A percentile compares a stretch with the other conserved stretches of the same genome.
Conservation (phyloP, 2,797 vertebrate species). For the Leptodactylus fallax region DNA sequence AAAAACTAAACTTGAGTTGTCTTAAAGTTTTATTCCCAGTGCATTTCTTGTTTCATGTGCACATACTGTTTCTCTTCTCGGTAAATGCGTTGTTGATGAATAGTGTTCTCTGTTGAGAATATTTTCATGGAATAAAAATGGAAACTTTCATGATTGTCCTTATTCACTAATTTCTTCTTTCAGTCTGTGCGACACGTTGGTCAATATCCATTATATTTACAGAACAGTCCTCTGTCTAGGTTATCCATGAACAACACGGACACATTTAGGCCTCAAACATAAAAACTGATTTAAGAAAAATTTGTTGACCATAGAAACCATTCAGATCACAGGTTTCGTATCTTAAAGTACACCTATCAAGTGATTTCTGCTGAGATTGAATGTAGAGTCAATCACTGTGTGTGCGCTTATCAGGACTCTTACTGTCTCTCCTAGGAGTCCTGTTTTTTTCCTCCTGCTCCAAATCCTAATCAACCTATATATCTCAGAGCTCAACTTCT, state of each 20-base stretch:
- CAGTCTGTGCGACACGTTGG: background rate
- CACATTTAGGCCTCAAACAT: background rate
- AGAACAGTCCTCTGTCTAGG: background rate
- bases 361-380: too few species aligned
- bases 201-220: background rate
- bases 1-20: constrained; percentile 64
- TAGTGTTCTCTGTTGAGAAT: constrained; percentile 82
- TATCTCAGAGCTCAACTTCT: too few species aligned
- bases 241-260: background rate
- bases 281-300: background rate
- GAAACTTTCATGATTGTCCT: constrained; percentile 72
- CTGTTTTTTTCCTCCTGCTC: too few species aligned
- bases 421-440: too few species aligned
- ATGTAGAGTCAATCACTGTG: too few species aligned
- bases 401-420: too few species aligned
- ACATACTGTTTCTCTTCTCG: constrained; percentile 86
- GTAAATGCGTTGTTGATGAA: constrained; percentile 83
- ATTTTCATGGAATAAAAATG: constrained; percentile 93
- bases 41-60: constrained; percentile 80
- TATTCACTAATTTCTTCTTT: background rate
- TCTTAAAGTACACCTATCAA: background rate
- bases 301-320: too few species aligned
- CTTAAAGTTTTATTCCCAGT: constrained; percentile 76
- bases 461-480: too few species aligned
- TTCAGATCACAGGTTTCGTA: background rate